phyloP scores from a whole-genome alignment of 2,888 invertebrate species.

The Nezara viridula region DNA sequence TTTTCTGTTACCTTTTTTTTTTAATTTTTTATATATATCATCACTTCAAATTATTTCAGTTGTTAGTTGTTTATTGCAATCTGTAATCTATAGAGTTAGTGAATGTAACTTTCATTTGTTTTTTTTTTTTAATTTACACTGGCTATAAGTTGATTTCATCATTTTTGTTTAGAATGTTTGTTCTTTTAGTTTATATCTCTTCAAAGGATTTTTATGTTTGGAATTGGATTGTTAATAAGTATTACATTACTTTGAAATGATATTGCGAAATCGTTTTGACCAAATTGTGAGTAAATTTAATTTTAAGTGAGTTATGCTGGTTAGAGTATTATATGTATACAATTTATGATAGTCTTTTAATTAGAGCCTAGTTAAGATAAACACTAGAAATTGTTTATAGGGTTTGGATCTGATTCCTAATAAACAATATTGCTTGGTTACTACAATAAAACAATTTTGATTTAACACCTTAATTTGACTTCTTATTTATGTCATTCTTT shows the following conservation, averaged over 20 bases:
- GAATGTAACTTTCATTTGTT: slow-evolving; percentile 33
- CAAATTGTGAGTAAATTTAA: not conserved
- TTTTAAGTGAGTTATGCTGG: not conserved
- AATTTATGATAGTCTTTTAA: not conserved
- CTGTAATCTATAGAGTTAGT: not conserved
- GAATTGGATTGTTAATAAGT: not conserved
- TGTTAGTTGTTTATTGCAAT: slow-evolving; percentile 44
- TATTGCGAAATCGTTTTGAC: not conserved
- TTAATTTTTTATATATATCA: not conserved
- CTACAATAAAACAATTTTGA: too few relatives aligned
- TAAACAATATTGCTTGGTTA: too few relatives aligned
- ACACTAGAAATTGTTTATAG: not conserved
- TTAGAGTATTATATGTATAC: not conserved
- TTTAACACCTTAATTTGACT: too few relatives aligned
- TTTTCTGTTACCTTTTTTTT: too few relatives aligned
- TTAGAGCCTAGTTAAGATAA: not conserved
- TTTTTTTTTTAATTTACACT: not conserved
- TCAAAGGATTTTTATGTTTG: not conserved
- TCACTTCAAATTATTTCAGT: not conserved
- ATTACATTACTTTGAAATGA: not conserved
- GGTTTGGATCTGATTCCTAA: not conserved
- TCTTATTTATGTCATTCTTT: too few relatives aligned
- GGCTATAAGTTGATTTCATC: not conserved
- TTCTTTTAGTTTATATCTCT: not conserved
- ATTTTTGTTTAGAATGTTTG: not conserved